These are phyloP conservation scores for Drosophila atroscutellata DNA, from an alignment of 2,888 invertebrate genomes.

Conservation along the genomic window DNA sequence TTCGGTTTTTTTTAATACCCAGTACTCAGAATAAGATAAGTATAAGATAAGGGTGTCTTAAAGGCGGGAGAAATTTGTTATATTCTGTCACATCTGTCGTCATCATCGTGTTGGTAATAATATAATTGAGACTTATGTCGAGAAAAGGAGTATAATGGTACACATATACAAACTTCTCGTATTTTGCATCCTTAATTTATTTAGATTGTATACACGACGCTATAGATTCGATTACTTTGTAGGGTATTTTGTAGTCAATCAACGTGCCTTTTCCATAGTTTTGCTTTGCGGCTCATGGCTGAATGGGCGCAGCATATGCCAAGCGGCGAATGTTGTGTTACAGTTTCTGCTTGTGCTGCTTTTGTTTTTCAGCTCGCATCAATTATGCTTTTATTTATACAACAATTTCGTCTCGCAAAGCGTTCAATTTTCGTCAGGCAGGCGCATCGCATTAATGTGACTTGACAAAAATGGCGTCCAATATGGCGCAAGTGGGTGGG, in stretches of 20 bases:
- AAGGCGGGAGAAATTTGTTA: not conserved
- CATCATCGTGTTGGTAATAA: not conserved
- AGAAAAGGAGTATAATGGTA: not conserved
- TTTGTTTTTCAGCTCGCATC: slow-evolving; percentile 62
- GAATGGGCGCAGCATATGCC: slow-evolving; percentile 78
- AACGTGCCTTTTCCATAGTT: slow-evolving; percentile 34
- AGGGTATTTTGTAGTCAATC: slow-evolving; percentile 24
- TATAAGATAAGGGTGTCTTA: slow-evolving; percentile 17
- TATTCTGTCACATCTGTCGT: not conserved
- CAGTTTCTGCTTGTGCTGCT: slow-evolving; percentile 40
- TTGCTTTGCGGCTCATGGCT: slow-evolving; percentile 68
- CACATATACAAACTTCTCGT: not conserved
- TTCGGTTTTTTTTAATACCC: slow-evolving; percentile 31
- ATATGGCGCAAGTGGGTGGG: slow-evolving; percentile 68
- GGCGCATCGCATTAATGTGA: slow-evolving; percentile 80
- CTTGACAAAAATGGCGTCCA: slow-evolving; percentile 83
- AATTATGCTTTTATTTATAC: slow-evolving; percentile 81
- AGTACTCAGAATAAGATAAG: slow-evolving; percentile 5
- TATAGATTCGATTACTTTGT: not conserved
- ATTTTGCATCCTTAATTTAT: no score
- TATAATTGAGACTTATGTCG: not conserved
- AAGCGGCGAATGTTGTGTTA: slow-evolving; percentile 54
- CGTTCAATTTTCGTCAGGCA: slow-evolving; percentile 80
- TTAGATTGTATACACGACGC: not conserved
- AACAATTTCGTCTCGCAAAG: slow-evolving; percentile 67